Base-by-base conservation (phyloP, 2,888 invertebrate genomes). In the Petrolisthes manimaculis region DNA sequence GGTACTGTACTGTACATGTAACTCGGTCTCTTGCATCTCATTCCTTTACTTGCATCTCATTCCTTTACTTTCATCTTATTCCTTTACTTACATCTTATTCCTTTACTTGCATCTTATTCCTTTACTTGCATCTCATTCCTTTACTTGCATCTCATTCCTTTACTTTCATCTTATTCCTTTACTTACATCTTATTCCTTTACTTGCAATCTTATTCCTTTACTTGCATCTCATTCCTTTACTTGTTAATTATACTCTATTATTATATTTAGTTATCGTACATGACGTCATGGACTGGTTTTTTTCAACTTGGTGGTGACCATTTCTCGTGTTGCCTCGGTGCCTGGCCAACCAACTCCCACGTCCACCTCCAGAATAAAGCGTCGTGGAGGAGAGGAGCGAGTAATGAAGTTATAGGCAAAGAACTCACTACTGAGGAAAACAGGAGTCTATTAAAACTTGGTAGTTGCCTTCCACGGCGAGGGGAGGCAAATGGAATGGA, bases 401-500 rank as follows among this genome's bases (percentile, higher is more conserved):
- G 51, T 54, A 78, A 53, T 78, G 78, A 54, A 78, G 78, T 78
- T 78, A 51, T 78, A 78, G 54, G 78, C 53, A 78, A 78, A 78
- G 78, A 78, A 78, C 53, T 78, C 24, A 37, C 53, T 78, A 54
- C 53, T 24, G 78, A 78, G 78, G 78, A 78, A 78, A 78, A 78
- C 78, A 78, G 18, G 54, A 78, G 53, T 78, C 78, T 78, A 78
- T 78, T 78, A 78, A 78, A 78, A 78, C 78, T 78, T 78, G 78
- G 78, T 78, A 78, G 78, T 78, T 78, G 78, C 53, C 78, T 78
- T 53, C 78, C 51, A 18, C 78, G 78, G 78, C 78, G 12, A 12
- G 78, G 78, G 18, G 14, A 54, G n/a, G 54, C 53, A 6, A n/a
- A n/a, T n/a, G 78, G 8, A 78, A 54, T n/a, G 78, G 53, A 53